Evolutionary conservation across 2,797 vertebrate genomes (phyloP), one percentile per base, ranked within the genome.

Genomic region (Sebastolobus alascanus): DNA sequence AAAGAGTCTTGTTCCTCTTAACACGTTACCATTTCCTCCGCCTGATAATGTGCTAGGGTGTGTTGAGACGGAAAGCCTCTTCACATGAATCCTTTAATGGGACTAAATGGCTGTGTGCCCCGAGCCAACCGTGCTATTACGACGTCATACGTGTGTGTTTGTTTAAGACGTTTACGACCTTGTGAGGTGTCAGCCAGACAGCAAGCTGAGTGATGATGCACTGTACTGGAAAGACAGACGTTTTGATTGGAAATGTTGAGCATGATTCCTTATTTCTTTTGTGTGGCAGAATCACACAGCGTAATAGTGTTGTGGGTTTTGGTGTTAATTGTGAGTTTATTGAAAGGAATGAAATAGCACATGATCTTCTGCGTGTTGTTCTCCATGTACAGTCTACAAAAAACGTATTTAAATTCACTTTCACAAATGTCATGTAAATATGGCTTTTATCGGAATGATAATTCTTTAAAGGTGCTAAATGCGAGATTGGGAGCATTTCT

Each of bases 141-240:
- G 14, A 22, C 61, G n/a, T 89, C 84, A 90, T 68, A 46, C 12
- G 12, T 79, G 29, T 6, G 35, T 92, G 85, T 92, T 92, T 90
- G 73, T 35, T 84, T 25, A 84, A 56, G 66, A 77, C 13, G 2
- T 94, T 94, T 94, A 83, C 8, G 16, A 82, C 63, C 52, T 74
- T 13, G 67, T 1, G 22, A 71, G 85, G 74, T 87, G 92, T 56
- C 11, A 8, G 50, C 14, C 1, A 6, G 79, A 75, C 77, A 82
- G 82, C 83, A 89, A 68, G 69, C 71, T 4, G 73, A 33, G 43
- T 40, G 61, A 56, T 68, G 46, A 87, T 77, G 71, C 66, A 50
- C 52, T 67, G 60, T 22, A 38, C 60, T 61, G 80, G 55, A 75
- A 77, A 71, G 56, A 11, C 55, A 25, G 58, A 64, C 46, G 72